Evolutionary conservation across 2,113 vertebrate genomes (phyloP).

Genomic region (Illadopsis cleaveri): DNA sequence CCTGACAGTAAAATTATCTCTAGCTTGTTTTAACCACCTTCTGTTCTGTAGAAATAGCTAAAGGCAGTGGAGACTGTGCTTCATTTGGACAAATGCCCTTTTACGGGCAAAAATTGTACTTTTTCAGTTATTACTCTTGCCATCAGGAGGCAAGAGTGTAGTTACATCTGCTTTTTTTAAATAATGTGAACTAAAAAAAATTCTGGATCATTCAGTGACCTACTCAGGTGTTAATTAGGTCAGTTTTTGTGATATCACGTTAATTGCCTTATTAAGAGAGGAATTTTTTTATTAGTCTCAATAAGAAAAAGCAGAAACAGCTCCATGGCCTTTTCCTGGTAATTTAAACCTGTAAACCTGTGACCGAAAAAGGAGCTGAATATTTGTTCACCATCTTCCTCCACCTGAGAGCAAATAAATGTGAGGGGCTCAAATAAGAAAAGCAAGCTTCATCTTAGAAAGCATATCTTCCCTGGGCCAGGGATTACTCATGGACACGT

Average conservation of each 20-base stretch:
- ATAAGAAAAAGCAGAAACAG: neutral
- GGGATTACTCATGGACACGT: neutral
- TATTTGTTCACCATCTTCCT: neutral
- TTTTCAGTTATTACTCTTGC: neutral
- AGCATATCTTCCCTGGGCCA: neutral
- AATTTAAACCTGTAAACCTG: neutral
- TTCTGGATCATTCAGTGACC: neutral
- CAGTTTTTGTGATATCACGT: neutral
- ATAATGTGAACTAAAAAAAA: neutral
- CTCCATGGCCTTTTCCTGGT: neutral
- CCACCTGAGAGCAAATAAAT: neutral
- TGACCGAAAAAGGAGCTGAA: neutral
- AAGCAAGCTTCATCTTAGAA: neutral
- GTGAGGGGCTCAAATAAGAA: neutral
- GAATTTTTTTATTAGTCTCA: neutral
- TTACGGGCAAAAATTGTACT: neutral
- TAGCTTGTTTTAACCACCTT: neutral
- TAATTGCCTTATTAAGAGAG: neutral
- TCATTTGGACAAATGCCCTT: neutral
- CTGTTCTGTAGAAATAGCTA: neutral
- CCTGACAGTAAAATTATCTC: neutral
- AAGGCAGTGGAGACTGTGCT: neutral
- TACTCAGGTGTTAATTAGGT: neutral
- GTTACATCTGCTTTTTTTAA: neutral
- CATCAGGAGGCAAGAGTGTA: neutral